These are phyloP conservation scores for Melanaphis sacchari DNA, from an alignment of 1,140 invertebrate species.

Conservation along the genomic window DNA sequence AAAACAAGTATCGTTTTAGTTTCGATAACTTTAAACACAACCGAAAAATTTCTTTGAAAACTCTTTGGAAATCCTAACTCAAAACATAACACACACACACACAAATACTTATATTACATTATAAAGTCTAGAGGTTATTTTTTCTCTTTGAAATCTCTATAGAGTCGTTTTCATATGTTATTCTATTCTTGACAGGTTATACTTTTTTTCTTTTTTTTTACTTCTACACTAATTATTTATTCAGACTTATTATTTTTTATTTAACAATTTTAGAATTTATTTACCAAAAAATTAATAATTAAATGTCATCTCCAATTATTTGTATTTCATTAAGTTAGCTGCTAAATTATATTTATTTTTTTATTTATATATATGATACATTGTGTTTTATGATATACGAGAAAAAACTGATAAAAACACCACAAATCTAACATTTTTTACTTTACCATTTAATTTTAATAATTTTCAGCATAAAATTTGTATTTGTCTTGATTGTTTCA, in stretches of 20 bases:
- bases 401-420: background rate
- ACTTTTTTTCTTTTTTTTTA: no score
- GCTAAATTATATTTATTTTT: background rate
- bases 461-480: background rate
- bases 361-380: background rate
- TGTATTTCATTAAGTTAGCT: background rate
- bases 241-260: background rate
- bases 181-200: background rate
- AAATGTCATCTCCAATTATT: background rate
- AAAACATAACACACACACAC: background rate
- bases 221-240: background rate
- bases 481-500: background rate
- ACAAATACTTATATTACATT: background rate
- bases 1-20: slow-evolving; percentile 39
- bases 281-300: background rate
- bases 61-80: background rate
- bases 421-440: background rate
- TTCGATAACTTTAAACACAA: slow-evolving; percentile 29
- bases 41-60: slow-evolving; percentile 19
- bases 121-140: background rate
- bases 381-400: background rate
- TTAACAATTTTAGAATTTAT: background rate
- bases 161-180: slow-evolving; percentile 1
- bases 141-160: background rate
- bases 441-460: background rate